Conservation (phyloP, 2,888 invertebrate genomes). For the Noctuana brunneofusca region DNA sequence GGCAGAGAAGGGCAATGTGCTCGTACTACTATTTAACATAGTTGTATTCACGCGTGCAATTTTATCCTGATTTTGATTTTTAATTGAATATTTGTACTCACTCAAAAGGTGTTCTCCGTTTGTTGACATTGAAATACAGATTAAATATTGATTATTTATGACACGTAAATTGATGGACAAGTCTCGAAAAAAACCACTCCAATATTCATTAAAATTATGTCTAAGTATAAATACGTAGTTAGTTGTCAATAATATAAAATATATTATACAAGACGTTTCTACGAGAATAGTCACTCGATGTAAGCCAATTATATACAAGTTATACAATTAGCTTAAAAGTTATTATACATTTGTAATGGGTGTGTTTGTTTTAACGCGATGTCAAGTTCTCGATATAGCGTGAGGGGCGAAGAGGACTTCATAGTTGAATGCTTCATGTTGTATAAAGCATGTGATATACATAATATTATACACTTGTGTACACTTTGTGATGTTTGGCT, state of each 20-base stretch:
- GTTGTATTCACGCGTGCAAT: slow-evolving; percentile 17
- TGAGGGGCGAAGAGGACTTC: slow-evolving; percentile 26
- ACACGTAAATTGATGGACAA: background rate
- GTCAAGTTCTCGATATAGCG: slow-evolving; percentile 30
- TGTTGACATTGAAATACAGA: background rate
- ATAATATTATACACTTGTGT: slow-evolving; percentile 48
- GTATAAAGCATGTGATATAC: slow-evolving; percentile 43
- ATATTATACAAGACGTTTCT: slow-evolving; percentile 32
- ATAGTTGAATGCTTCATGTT: slow-evolving; percentile 38
- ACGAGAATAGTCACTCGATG: slow-evolving; percentile 32
- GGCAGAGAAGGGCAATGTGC: background rate
- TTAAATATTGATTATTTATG: background rate
- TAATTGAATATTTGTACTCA: background rate
- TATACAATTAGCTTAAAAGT: slow-evolving; percentile 35
- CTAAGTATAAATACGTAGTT: slow-evolving; percentile 25
- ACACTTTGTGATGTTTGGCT: slow-evolving; percentile 73
- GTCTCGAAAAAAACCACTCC: slow-evolving; percentile 9
- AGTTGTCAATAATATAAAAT: slow-evolving; percentile 33
- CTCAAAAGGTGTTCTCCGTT: background rate
- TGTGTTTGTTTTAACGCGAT: slow-evolving; percentile 10
- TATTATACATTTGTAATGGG: slow-evolving; percentile 25
- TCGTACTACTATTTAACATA: slow-evolving; percentile 6
- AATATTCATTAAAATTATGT: slow-evolving; percentile 18
- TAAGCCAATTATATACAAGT: slow-evolving; percentile 35
- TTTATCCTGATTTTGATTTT: slow-evolving; percentile 15